A percentile compares a stretch with the other conserved stretches of the same genome.
Conservation (phyloP, 2,888 invertebrate species). For the Drosophila aldrichi region DNA sequence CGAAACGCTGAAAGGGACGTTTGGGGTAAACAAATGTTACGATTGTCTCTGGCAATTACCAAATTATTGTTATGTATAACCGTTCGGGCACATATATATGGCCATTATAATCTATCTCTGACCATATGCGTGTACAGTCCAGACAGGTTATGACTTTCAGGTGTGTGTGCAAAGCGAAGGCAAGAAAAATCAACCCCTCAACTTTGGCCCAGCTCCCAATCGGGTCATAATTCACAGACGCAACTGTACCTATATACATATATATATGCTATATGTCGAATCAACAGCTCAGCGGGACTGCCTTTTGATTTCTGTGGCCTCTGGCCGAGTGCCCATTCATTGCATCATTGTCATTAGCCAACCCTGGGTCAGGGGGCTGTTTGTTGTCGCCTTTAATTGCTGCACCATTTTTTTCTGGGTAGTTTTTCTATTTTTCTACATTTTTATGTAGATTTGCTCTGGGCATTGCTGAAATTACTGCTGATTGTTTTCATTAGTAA, state of each 20-base stretch:
- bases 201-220: not conserved
- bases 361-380: conserved; percentile 60
- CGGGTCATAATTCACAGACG: conserved; percentile 64
- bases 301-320: conserved; percentile 74
- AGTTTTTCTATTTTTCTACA: conserved; percentile 32
- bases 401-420: conserved; percentile 35
- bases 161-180: conserved; percentile 70
- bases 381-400: conserved; percentile 80
- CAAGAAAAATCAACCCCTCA: conserved; percentile 50
- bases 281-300: conserved; percentile 66
- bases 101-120: conserved; percentile 71
- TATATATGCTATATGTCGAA: conserved; percentile 37
- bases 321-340: conserved; percentile 32
- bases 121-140: conserved; percentile 68
- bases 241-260: conserved; percentile 61
- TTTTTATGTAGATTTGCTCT: conserved; percentile 64
- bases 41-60: conserved; percentile 79
- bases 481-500: conserved; percentile 77
- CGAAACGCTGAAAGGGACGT: conserved; percentile 20
- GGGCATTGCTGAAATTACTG: conserved; percentile 59
- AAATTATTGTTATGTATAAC: conserved; percentile 79
- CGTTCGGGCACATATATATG: conserved; percentile 59
- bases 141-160: conserved; percentile 74
- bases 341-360: conserved; percentile 73
- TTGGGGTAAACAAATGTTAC: conserved; percentile 66